phyloP scores from a whole-genome alignment of 2,888 invertebrate species.

The Nomada lathburiana region DNA sequence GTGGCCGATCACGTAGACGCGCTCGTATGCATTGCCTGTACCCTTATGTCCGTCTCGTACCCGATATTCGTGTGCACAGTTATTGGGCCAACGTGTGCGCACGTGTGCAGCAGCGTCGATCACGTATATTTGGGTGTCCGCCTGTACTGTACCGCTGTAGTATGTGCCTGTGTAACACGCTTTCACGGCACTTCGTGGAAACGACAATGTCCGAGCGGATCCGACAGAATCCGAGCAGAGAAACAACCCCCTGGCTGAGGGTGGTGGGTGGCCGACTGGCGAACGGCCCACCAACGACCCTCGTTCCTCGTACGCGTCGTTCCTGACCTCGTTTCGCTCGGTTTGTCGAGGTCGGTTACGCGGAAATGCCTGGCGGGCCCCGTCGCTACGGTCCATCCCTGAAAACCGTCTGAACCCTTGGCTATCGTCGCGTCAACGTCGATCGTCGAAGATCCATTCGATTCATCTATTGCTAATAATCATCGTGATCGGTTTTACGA shows the following conservation, averaged over 20 bases:
- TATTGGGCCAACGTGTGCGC: conserved; percentile 5
- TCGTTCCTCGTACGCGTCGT: conserved; percentile 70
- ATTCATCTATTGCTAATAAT: background rate
- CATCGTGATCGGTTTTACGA: background rate
- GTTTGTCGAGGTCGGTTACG: conserved; percentile 81
- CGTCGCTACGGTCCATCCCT: conserved; percentile 15
- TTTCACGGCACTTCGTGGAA: conserved; percentile 37
- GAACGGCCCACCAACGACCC: conserved; percentile 65
- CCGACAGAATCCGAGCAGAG: conserved; percentile 71
- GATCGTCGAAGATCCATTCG: background rate
- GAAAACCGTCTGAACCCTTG: conserved; percentile 15
- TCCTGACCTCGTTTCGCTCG: conserved; percentile 81
- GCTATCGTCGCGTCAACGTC: conserved; percentile 9
- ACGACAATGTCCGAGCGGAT: conserved; percentile 64
- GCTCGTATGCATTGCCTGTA: conserved; percentile 41
- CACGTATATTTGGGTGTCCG: conserved; percentile 22
- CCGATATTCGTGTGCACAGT: conserved; percentile 7
- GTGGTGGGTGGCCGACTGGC: conserved; percentile 50
- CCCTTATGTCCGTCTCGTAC: conserved; percentile 23
- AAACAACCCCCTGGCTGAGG: conserved; percentile 63
- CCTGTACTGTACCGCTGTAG: conserved; percentile 1
- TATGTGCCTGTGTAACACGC: conserved; percentile 56
- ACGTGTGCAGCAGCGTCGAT: background rate
- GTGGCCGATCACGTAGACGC: conserved; percentile 9
- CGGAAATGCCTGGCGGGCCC: conserved; percentile 66